These are phyloP conservation scores for Morone chrysops DNA, from an alignment of 2,113 vertebrate species.

Conservation along the genomic window DNA sequence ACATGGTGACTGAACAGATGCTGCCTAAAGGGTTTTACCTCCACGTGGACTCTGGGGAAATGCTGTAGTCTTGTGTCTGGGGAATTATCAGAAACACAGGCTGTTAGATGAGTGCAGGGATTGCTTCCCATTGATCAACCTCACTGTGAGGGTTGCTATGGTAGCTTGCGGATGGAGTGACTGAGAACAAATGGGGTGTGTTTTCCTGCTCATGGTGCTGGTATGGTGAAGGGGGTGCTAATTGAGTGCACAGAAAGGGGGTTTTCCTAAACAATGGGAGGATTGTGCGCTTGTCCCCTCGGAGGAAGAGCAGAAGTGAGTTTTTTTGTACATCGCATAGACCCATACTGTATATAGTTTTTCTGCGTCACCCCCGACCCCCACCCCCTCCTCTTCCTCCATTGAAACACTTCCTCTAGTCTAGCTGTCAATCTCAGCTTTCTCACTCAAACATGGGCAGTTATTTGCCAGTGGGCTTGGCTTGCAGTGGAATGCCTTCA, in stretches of 20 bases:
- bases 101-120: constrained; percentile 60
- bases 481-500: constrained; percentile 31
- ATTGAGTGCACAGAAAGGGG: constrained; percentile 74
- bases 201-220: constrained; percentile 71
- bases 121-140: constrained; percentile 67
- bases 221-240: constrained; percentile 73
- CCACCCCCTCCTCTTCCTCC: not conserved
- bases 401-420: constrained; percentile 8
- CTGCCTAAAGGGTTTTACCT: constrained; percentile 35
- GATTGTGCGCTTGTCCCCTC: constrained; percentile 64
- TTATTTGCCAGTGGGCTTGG: constrained; percentile 3
- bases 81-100: constrained; percentile 48
- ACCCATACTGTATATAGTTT: constrained; percentile 13
- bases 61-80: constrained; percentile 20
- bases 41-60: constrained; percentile 39
- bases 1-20: constrained; percentile 37
- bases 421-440: constrained; percentile 36
- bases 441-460: constrained; percentile 18
- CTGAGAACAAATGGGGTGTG: constrained; percentile 78
- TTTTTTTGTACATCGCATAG: constrained; percentile 12
- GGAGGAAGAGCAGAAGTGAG: constrained; percentile 33
- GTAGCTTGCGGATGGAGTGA: constrained; percentile 74
- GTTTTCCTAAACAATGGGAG: constrained; percentile 69
- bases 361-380: not conserved
- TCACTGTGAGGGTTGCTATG: constrained; percentile 77